Evolutionary conservation across 2,888 invertebrate species (phyloP), one percentile per base, ranked within the genome.

Genomic region (Caenorhabditis macrosperma): DNA sequence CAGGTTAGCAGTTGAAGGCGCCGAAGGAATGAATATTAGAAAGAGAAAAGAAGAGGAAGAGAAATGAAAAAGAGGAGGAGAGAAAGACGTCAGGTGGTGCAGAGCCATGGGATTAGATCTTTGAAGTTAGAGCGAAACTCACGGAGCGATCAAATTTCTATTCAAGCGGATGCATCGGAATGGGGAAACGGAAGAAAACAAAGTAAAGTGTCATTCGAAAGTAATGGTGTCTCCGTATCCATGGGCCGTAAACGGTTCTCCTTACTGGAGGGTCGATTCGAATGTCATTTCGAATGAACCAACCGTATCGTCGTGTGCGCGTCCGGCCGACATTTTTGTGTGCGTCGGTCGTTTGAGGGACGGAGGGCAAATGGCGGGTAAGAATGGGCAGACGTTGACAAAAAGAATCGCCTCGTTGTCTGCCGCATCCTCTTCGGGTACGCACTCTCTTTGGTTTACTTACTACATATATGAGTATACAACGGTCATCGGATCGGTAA

Each of bases 401-500:
- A 75, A 74, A 67, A 67, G 75, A 75, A 67, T 67, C 67, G 67
- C 67, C 67, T 67, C 54, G 55, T 52, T 24, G 63, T 48, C 55
- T 68, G 64, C 46, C 54, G 52, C 55, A 52, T 69, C 68, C 57
- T 20, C 68, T 57, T 38, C 48, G 63, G 46, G 22, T 44, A 20
- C 41, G 38, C 63, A 57, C 55, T 68, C 46, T 68, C 28, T 6
- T 38, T 28, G 50, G 63, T 68, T 64, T 69, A 64, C 68, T 77
- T 69, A 69, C 68, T 68, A 63, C 50, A 68, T 64, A 61, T 75
- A 76, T 44, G 57, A 67, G 68, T 64, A 44, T 44, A 69, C 72
- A 64, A 41, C 64, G 74, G 74, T 74, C 74, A 74, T 74, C 64
- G 74, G 74, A 74, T 74, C 74, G 64, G 64, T 74, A 64, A 64